Percentiles rank a stretch among this genome's conserved stretches.
phyloP scores from a whole-genome alignment of 2,797 vertebrate genomes.

The Sandelia bainsii region DNA sequence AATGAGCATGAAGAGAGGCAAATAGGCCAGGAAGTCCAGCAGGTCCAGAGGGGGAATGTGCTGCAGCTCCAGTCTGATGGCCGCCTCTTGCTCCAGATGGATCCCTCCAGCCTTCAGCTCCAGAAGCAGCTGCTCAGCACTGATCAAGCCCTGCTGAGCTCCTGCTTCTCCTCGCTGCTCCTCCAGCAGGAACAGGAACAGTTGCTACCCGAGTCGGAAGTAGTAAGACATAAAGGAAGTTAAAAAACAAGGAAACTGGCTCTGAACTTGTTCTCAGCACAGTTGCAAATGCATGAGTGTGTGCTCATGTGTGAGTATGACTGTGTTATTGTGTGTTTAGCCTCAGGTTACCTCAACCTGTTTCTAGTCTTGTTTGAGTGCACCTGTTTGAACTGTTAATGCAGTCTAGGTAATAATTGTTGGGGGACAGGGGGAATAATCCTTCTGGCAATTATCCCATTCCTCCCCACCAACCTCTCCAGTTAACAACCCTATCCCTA shows the following conservation, averaged over 20 bases:
- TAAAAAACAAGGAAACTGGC: conserved; percentile 13
- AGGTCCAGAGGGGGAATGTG: conserved; percentile 74
- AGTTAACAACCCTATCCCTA: conserved; percentile 96
- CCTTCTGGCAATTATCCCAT: conserved; percentile 90
- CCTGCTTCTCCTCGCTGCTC: conserved; percentile 67
- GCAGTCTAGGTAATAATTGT: conserved; percentile 95
- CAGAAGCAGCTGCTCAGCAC: conserved; percentile 79
- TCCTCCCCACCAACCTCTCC: conserved; percentile 81
- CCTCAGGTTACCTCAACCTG: conserved; percentile 91
- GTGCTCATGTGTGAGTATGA: conserved; percentile 9
- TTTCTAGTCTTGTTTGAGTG: conserved; percentile 88
- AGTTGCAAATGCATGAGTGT: conserved; percentile 24
- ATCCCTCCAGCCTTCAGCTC: conserved; percentile 82
- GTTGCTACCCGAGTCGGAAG: conserved; percentile 74
- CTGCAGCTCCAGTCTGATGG: conserved; percentile 64
- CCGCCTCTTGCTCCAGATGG: conserved; percentile 67
- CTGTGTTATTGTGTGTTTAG: conserved; percentile 50
- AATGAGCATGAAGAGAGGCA: conserved; percentile 84
- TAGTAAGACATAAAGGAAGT: conserved; percentile 71
- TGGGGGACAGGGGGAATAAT: conserved; percentile 82
- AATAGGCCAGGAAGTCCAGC: conserved; percentile 82
- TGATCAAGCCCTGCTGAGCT: conserved; percentile 69
- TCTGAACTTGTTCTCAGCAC: background rate
- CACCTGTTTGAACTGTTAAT: conserved; percentile 98
- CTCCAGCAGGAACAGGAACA: conserved; percentile 85